A percentile compares a stretch with the other conserved stretches of the same genome.
These are phyloP conservation scores for Molossus alvarezi DNA, from an alignment of 2,797 vertebrate genomes.

Conservation along the genomic window DNA sequence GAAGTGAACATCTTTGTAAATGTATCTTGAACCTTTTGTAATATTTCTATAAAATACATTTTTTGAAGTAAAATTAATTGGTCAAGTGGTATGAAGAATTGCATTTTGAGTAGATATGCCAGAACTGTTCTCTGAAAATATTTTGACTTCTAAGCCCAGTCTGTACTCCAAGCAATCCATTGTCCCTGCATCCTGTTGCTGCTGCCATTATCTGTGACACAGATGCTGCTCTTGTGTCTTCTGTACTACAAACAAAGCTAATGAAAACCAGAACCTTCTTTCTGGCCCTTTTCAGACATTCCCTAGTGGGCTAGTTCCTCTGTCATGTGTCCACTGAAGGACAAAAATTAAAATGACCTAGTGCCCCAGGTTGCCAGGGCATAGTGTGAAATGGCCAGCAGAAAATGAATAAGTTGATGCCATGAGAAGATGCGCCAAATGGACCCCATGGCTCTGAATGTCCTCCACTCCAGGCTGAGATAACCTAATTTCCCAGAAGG, in stretches of 20 bases:
- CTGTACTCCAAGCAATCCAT: neutral
- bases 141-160: neutral
- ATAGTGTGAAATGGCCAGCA: neutral
- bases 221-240: constrained; percentile 5
- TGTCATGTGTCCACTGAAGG: constrained; percentile 5
- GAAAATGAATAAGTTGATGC: neutral
- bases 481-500: neutral
- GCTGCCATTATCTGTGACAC: constrained; percentile 31
- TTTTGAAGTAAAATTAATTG: neutral
- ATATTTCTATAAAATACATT: constrained; percentile 35
- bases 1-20: neutral
- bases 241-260: constrained; percentile 45
- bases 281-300: constrained; percentile 3
- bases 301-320: neutral
- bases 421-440: neutral
- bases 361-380: neutral
- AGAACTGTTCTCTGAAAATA: constrained; percentile 43
- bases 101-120: neutral
- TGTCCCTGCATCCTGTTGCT: neutral
- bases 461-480: neutral
- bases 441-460: neutral
- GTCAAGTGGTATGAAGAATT: neutral
- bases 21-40: neutral
- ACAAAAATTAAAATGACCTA: constrained; percentile 36
- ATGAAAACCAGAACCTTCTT: constrained; percentile 62